Base-by-base conservation (phyloP, 1,140 invertebrate species). In the Rhyacophila brunnea region DNA sequence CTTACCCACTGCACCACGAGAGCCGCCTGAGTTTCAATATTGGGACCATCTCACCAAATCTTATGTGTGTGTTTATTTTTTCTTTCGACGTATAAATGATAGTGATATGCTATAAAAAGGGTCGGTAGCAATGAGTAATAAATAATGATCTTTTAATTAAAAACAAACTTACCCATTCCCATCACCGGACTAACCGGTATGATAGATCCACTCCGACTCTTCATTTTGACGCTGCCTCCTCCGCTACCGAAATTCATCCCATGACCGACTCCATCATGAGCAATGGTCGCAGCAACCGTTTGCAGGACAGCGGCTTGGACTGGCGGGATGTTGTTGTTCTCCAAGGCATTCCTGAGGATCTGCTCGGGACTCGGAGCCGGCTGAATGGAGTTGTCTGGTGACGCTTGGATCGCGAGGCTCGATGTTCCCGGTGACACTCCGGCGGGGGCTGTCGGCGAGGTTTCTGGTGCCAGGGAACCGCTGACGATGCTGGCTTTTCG, bases 171-270 rank as follows among this genome's bases (percentile, higher is more conserved):
- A 79, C 77, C 77, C 68, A 73, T 76, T 18, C 77, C 77, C 74
- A 79, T 79, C 9, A 77, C 74, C 32, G 77, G 77, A 54, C 77
- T 79, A 14, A 79, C 77, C 7, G 77, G 75, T 60, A 78, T 78
- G 20, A 79, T 79, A 7, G 76, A 78, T 6, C 77, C 77, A 54
- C 77, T 79, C 13, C 77, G 65, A 59, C 77, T 79, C 57, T 79
- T 79, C 0, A 73, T 72, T 45, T 79, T 79, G 6, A 58, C 58
- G 40, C 67, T 66, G 1, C 64, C 65, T 9, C 73, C 71, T 53
- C 73, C 76, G 9, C 40, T 20, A 28, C 23, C 23, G n/a, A n/a
- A n/a, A n/a, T n/a, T n/a, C 23, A 28, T 28, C 9, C 23, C 23
- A 9, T 5, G 23, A 28, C 23, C 23, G 0, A 34, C 19, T 6